These are phyloP conservation scores for Pungitius pungitius DNA, from an alignment of 2,113 vertebrate genomes.

Conservation along the genomic window DNA sequence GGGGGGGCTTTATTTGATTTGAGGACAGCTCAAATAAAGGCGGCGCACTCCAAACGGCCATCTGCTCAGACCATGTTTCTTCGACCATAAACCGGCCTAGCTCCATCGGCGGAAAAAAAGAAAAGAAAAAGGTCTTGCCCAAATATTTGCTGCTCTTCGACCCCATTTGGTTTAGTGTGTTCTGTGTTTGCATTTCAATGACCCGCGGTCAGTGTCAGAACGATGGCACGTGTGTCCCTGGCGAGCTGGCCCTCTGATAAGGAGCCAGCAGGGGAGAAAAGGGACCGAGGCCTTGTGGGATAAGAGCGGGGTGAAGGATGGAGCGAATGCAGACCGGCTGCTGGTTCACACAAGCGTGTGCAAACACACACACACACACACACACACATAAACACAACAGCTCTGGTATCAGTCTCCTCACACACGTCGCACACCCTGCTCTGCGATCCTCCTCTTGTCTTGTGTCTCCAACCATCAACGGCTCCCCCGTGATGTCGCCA, in stretches of 20 bases:
- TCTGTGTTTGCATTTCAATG: slow-evolving; percentile 80
- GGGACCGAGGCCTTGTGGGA: slow-evolving; percentile 73
- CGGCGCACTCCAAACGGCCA: slow-evolving; percentile 45
- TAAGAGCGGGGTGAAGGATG: slow-evolving; percentile 78
- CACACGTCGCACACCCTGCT: slow-evolving; percentile 41
- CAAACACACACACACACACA: slow-evolving; percentile 30
- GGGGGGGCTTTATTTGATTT: slow-evolving; percentile 63
- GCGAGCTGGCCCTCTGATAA: slow-evolving; percentile 75
- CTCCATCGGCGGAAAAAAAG: slow-evolving; percentile 59
- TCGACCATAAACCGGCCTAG: slow-evolving; percentile 70
- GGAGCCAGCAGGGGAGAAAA: slow-evolving; percentile 58
- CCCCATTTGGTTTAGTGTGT: slow-evolving; percentile 74
- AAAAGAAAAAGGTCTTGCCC: slow-evolving; percentile 65
- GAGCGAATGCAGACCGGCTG: slow-evolving; percentile 70
- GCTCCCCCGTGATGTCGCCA: slow-evolving; percentile 17
- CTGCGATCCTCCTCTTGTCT: slow-evolving; percentile 26
- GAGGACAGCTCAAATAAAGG: slow-evolving; percentile 53
- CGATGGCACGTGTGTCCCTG: slow-evolving; percentile 80
- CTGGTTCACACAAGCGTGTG: slow-evolving; percentile 54
- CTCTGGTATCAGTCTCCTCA: slow-evolving; percentile 52
- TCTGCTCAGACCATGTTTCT: slow-evolving; percentile 72
- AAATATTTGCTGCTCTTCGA: slow-evolving; percentile 83
- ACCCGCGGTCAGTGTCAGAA: slow-evolving; percentile 78
- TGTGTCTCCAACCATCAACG: slow-evolving; percentile 17
- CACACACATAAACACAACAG: slow-evolving; percentile 29